Percentiles rank a stretch among this genome's conserved stretches.
Conservation (phyloP, 2,888 invertebrate genomes). For the Xanthorhoe designata region DNA sequence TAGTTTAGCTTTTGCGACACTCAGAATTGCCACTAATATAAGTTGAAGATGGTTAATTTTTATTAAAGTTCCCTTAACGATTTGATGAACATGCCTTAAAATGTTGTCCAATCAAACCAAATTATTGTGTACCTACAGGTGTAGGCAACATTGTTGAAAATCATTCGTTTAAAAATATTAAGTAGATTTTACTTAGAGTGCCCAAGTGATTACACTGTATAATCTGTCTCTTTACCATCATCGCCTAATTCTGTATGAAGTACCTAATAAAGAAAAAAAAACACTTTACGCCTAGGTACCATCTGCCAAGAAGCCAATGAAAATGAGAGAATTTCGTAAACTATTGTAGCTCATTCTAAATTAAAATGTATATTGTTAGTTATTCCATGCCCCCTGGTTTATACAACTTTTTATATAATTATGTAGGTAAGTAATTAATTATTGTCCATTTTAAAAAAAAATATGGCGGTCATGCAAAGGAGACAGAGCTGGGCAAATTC, state of each 20-base stretch:
- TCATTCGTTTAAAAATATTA: neutral
- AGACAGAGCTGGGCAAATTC: neutral
- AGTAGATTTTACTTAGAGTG: neutral
- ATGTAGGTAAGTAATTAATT: no score
- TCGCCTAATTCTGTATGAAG: neutral
- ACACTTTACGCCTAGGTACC: no score
- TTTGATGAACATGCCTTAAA: slow-evolving; percentile 23
- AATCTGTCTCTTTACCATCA: neutral
- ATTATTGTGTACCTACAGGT: slow-evolving; percentile 17
- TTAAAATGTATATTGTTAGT: neutral
- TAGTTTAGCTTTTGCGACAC: no score
- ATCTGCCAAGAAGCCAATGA: no score
- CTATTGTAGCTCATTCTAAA: no score
- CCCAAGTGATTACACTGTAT: neutral
- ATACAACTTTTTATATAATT: no score
- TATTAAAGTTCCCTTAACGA: slow-evolving; percentile 21
- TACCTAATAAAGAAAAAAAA: neutral
- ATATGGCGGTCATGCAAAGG: neutral
- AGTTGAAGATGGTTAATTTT: slow-evolving; percentile 23
- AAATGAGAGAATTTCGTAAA: no score
- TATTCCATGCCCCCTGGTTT: no score
- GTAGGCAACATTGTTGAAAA: slow-evolving; percentile 14
- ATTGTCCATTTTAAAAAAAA: neutral
- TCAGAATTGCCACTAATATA: no score
- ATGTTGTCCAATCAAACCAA: slow-evolving; percentile 17